phyloP scores from a whole-genome alignment of 2,113 vertebrate genomes.

The Hemicordylus capensis region DNA sequence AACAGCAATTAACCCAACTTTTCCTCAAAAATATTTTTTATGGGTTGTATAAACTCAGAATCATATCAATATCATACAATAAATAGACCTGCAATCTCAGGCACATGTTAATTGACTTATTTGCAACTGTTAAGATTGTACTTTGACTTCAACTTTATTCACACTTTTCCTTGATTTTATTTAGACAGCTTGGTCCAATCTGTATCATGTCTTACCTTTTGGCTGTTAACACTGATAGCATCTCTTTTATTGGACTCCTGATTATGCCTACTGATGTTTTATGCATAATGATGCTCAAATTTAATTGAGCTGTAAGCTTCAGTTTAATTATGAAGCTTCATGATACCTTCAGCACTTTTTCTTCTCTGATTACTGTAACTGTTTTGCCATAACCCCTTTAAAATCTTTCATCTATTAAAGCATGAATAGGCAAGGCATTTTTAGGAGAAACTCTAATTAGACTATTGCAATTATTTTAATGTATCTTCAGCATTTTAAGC shows the following conservation, averaged over 20 bases:
- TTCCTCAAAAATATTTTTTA: slow-evolving; percentile 20
- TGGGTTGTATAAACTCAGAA: slow-evolving; percentile 42
- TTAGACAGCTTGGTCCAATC: slow-evolving; percentile 47
- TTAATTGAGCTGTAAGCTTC: slow-evolving; percentile 80
- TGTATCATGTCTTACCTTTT: slow-evolving; percentile 66
- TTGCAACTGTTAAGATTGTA: slow-evolving; percentile 20
- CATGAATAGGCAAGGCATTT: slow-evolving; percentile 65
- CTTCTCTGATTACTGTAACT: slow-evolving; percentile 73
- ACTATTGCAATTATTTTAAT: slow-evolving; percentile 69
- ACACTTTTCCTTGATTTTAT: slow-evolving; percentile 53
- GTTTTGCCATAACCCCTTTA: slow-evolving; percentile 65
- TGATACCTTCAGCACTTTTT: slow-evolving; percentile 77
- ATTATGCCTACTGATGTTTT: slow-evolving; percentile 72
- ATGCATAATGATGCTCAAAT: slow-evolving; percentile 77
- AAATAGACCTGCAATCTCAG: slow-evolving; percentile 23
- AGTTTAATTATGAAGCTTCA: slow-evolving; percentile 77
- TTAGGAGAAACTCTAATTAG: slow-evolving; percentile 70
- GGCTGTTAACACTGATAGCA: slow-evolving; percentile 62
- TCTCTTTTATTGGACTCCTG: slow-evolving; percentile 70
- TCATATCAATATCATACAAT: slow-evolving; percentile 42
- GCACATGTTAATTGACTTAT: slow-evolving; percentile 38
- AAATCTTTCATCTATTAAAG: slow-evolving; percentile 72
- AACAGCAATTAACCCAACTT: slow-evolving; percentile 44
- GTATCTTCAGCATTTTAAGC: slow-evolving; percentile 53
- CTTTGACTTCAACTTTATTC: slow-evolving; percentile 45